Evolutionary conservation across 2,888 invertebrate species (phyloP).

Genomic region (Phymatocera aterrima): DNA sequence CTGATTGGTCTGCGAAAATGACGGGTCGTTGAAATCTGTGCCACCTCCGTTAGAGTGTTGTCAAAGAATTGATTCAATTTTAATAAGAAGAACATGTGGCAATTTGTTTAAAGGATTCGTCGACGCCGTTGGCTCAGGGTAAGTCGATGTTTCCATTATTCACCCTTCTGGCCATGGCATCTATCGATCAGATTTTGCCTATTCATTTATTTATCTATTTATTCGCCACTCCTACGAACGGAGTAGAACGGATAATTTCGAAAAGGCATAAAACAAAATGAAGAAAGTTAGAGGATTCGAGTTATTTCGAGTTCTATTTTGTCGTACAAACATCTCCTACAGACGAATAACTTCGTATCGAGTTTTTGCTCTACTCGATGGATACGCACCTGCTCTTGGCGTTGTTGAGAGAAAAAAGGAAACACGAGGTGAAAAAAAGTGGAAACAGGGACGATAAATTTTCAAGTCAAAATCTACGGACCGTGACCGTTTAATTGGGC

Average conservation of each 20-base stretch:
- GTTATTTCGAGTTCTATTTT: no score
- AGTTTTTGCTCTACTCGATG: no score
- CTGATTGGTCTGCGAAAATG: background rate
- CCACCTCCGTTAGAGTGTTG: background rate
- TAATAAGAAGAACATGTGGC: conserved; percentile 23
- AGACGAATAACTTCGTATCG: no score
- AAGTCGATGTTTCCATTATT: conserved; percentile 13
- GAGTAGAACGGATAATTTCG: no score
- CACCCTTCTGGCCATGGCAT: background rate
- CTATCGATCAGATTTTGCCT: conserved; percentile 26
- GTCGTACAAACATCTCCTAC: no score
- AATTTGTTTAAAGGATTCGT: conserved; percentile 33
- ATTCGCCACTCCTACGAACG: no score
- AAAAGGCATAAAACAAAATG: no score
- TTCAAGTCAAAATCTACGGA: background rate
- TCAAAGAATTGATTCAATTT: background rate
- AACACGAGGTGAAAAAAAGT: no score
- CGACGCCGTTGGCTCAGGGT: background rate
- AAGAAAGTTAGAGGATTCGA: no score
- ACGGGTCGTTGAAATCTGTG: background rate
- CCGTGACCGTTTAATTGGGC: conserved; percentile 39
- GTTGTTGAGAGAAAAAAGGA: no score
- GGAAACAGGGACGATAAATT: background rate
- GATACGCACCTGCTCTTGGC: no score
- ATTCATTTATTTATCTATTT: no score